phyloP scores from a whole-genome alignment of 2,797 vertebrate species.

The Molossus molossus region DNA sequence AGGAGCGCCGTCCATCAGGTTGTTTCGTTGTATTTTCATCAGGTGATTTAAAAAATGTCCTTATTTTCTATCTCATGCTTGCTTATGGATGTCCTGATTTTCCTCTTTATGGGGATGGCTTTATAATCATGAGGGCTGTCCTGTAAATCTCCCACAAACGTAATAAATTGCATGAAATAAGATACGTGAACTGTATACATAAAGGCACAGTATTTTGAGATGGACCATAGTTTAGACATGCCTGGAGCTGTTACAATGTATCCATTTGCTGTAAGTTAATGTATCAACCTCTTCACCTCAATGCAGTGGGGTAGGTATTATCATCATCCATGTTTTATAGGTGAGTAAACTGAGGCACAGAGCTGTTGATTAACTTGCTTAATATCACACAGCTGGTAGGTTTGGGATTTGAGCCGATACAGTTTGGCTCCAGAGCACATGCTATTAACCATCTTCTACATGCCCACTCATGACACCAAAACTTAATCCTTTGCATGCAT shows the following conservation, averaged over 20 bases:
- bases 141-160: background rate
- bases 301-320: background rate
- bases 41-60: background rate
- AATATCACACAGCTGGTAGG: background rate
- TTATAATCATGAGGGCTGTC: background rate
- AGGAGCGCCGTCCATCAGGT: background rate
- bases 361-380: background rate
- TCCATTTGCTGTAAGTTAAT: background rate
- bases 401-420: background rate
- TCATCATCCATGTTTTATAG: background rate
- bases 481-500: background rate
- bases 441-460: background rate
- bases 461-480: background rate
- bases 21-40: background rate
- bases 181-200: background rate
- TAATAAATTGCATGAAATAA: background rate
- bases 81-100: background rate
- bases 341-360: background rate
- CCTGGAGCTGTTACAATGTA: background rate
- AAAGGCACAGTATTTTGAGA: background rate
- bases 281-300: background rate
- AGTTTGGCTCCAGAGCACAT: background rate
- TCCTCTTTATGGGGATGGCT: slow-evolving; percentile 18
- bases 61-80: background rate
- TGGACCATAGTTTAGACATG: background rate